Conservation (phyloP, 2,888 invertebrate genomes). For the Tanypteryx hageni region DNA sequence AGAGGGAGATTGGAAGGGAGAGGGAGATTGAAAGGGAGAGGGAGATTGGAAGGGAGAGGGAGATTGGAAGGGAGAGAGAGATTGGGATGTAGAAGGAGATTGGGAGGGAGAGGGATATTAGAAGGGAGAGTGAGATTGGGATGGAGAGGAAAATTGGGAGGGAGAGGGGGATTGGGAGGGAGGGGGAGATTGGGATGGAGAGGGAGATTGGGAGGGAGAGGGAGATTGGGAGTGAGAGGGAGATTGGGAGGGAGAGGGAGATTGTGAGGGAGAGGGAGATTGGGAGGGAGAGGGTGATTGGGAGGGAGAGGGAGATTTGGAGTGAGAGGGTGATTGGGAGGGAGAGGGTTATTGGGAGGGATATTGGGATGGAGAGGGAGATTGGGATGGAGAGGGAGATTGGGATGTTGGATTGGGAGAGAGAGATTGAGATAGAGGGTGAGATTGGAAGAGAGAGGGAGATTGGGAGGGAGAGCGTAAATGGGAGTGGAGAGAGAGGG, state of each 20-base stretch:
- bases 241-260: background rate
- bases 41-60: background rate
- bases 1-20: background rate
- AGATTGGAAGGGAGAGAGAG: background rate
- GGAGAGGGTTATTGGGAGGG: background rate
- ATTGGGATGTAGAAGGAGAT: background rate
- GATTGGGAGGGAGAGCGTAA: too few species aligned
- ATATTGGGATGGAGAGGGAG: background rate
- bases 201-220: background rate
- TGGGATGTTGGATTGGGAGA: background rate
- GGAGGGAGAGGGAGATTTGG: background rate
- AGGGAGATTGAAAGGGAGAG: background rate
- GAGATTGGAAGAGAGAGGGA: too few species aligned
- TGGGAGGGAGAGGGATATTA: background rate
- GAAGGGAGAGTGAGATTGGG: background rate
- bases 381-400: background rate
- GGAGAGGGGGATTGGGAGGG: background rate
- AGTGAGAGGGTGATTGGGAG: background rate
- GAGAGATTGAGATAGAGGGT: background rate
- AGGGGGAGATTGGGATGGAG: background rate
- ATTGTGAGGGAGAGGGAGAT: background rate
- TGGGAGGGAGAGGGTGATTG: background rate
- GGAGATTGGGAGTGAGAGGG: background rate
- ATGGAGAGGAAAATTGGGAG: background rate
- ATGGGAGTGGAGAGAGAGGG: too few species aligned